phyloP scores from a whole-genome alignment of 1,140 invertebrate species.

The Polyergus mexicanus region DNA sequence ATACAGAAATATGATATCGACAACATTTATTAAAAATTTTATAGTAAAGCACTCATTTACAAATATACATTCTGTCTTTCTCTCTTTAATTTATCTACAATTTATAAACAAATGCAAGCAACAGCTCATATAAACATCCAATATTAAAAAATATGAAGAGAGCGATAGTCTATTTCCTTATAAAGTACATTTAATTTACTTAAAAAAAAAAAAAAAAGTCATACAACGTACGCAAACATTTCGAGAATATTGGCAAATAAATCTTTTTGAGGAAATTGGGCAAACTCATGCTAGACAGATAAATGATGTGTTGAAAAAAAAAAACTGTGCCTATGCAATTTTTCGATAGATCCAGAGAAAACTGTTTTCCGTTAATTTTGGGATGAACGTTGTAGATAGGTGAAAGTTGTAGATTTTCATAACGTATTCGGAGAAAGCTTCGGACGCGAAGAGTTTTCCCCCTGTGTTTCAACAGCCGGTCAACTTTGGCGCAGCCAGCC shows the following conservation, averaged over 20 bases:
- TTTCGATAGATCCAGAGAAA: slow-evolving; percentile 5
- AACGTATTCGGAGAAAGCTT: background rate
- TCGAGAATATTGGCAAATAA: slow-evolving; percentile 8
- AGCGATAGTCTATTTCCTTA: background rate
- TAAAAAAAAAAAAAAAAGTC: background rate
- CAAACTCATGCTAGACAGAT: background rate
- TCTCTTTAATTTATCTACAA: slow-evolving; percentile 1
- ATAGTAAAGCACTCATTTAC: background rate
- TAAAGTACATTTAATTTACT: background rate
- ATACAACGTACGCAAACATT: background rate
- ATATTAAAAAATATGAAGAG: slow-evolving; percentile 7
- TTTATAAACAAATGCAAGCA: background rate
- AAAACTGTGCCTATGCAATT: background rate
- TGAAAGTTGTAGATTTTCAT: slow-evolving; percentile 29
- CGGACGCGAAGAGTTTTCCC: slow-evolving; percentile 13
- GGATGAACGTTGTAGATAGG: background rate
- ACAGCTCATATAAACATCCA: background rate
- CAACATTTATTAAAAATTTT: slow-evolving; percentile 19
- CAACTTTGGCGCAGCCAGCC: slow-evolving; percentile 19
- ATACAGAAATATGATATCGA: background rate
- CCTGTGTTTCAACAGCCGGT: background rate
- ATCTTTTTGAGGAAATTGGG: background rate
- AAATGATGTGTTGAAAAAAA: background rate
- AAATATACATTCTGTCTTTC: background rate
- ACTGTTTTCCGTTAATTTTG: background rate